Conservation (phyloP, 2,113 vertebrate species). For the Calyptommatus sinebrachiatus region DNA sequence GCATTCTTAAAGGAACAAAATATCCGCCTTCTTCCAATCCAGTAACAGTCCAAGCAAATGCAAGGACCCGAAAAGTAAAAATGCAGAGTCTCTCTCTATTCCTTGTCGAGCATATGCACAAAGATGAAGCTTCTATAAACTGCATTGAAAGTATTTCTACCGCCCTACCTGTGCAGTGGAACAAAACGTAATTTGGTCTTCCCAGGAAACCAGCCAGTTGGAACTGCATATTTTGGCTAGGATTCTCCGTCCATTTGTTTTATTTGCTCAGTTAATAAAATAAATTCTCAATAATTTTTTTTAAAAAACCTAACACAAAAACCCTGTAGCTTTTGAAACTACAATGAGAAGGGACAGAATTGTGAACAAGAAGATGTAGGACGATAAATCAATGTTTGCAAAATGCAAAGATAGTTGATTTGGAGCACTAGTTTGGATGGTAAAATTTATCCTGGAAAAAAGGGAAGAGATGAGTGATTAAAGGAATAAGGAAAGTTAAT, state of each 20-base stretch:
- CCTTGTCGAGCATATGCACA: not conserved
- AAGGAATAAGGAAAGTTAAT: no score
- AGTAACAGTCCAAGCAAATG: not conserved
- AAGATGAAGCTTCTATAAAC: not conserved
- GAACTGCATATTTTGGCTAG: not conserved
- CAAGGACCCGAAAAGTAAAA: not conserved
- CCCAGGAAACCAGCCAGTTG: not conserved
- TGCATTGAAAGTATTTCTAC: not conserved
- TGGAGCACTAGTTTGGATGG: no score
- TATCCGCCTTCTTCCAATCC: not conserved
- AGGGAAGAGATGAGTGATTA: not conserved
- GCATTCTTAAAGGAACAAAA: no score
- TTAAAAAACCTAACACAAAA: no score
- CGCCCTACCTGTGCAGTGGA: not conserved
- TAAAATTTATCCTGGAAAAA: not conserved
- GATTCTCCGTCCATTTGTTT: no score
- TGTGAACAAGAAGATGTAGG: not conserved
- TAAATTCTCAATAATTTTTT: no score
- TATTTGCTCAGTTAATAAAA: no score
- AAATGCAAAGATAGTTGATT: not conserved
- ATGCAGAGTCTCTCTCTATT: not conserved
- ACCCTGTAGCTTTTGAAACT: not conserved
- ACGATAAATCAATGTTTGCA: not conserved
- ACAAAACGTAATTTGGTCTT: not conserved
- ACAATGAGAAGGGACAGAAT: not conserved